A percentile compares a stretch with the other conserved stretches of the same genome.
Conservation (phyloP, 2,113 vertebrate species). For the human region DNA sequence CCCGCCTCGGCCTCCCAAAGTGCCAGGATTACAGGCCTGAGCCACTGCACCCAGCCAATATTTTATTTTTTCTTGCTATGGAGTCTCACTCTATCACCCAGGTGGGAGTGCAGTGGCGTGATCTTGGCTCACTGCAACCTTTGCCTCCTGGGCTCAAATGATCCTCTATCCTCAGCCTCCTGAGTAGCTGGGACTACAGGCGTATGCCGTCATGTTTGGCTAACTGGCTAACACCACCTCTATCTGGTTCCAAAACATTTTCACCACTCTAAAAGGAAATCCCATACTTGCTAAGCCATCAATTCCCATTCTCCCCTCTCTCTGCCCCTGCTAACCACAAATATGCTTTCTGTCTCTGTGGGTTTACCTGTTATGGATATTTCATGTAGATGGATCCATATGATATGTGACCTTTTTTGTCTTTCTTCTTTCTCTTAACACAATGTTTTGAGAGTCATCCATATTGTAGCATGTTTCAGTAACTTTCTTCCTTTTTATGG, state of each 20-base stretch:
- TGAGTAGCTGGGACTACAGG: too few relatives aligned
- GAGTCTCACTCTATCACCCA: too few relatives aligned
- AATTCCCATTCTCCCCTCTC: not conserved
- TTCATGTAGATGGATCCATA: not conserved
- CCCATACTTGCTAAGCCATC: not conserved
- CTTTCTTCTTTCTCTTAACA: not conserved
- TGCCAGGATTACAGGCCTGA: too few relatives aligned
- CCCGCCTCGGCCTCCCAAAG: too few relatives aligned
- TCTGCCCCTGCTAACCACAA: not conserved
- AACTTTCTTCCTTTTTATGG: constrained; percentile 29
- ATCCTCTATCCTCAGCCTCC: too few relatives aligned
- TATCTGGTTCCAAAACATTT: not conserved
- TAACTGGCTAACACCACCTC: not conserved
- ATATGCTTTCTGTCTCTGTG: not conserved
- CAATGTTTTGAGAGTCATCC: not conserved
- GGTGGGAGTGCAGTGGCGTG: too few relatives aligned
- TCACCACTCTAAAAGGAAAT: not conserved
- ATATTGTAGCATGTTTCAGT: not conserved
- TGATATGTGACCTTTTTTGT: not conserved
- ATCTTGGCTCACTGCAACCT: too few relatives aligned
- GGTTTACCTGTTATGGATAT: not conserved
- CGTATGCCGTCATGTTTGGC: too few relatives aligned
- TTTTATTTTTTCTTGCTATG: too few relatives aligned
- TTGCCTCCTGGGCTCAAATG: too few relatives aligned
- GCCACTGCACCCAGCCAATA: too few relatives aligned